Evolutionary conservation across 1,140 invertebrate genomes (phyloP).

Genomic region (Zaprionus taronus): DNA sequence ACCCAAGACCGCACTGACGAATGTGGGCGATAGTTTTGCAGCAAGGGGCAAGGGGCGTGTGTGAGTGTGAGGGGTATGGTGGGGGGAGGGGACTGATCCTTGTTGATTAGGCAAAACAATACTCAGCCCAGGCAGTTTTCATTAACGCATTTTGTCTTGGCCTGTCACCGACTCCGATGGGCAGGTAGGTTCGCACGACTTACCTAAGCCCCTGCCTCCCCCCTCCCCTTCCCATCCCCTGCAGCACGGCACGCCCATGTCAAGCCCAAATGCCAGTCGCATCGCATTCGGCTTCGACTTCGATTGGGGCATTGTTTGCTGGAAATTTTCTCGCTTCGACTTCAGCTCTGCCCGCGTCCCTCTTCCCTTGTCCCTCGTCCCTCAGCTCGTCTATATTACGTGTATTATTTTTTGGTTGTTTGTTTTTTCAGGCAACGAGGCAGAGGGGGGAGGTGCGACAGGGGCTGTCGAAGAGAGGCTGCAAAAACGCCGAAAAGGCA

Average conservation of each 20-base stretch:
- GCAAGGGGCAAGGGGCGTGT: background rate
- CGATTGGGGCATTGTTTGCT: constrained; percentile 31
- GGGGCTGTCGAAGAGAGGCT: constrained; percentile 65
- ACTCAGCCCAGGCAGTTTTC: constrained; percentile 14
- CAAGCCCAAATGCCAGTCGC: background rate
- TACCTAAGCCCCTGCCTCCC: no score
- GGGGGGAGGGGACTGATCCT: background rate
- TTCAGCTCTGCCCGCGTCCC: background rate
- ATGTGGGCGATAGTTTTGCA: constrained; percentile 12
- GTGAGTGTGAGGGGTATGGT: background rate
- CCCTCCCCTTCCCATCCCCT: background rate
- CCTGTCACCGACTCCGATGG: constrained; percentile 17
- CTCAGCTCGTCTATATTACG: constrained; percentile 36
- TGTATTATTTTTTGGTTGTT: constrained; percentile 63
- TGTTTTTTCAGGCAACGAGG: constrained; percentile 37
- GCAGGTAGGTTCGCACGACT: constrained; percentile 39
- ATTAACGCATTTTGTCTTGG: constrained; percentile 30
- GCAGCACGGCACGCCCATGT: background rate
- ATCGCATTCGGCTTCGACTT: constrained; percentile 16
- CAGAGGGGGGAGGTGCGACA: background rate
- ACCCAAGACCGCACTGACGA: constrained; percentile 39
- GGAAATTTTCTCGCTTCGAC: constrained; percentile 13
- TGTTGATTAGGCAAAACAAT: constrained; percentile 36
- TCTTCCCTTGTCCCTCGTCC: background rate
- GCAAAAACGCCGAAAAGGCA: constrained; percentile 78